Evolutionary conservation across 2,888 invertebrate genomes (phyloP).

Genomic region (Synanthedon myopaeformis): DNA sequence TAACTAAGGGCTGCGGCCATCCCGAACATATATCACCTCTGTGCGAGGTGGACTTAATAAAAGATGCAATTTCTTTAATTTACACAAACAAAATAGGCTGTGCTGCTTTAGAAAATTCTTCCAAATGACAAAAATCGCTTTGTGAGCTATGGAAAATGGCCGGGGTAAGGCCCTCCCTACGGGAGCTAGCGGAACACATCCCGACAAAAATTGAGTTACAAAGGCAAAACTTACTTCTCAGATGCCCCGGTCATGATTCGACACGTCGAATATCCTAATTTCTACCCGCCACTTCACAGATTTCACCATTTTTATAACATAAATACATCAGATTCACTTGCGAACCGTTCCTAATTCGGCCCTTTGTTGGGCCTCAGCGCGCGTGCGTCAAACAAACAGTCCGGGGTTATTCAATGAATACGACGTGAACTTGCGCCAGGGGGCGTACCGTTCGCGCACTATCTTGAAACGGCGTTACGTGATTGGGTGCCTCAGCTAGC

Average conservation of each 20-base stretch:
- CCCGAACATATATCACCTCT: constrained; percentile 17
- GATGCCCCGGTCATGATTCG: constrained; percentile 92
- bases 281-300: constrained; percentile 83
- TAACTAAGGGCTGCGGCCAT: constrained; percentile 56
- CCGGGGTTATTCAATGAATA: constrained; percentile 63
- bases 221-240: constrained; percentile 82
- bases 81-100: constrained; percentile 8
- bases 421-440: constrained; percentile 53
- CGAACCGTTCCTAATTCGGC: constrained; percentile 63
- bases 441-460: constrained; percentile 54
- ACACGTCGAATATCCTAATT: constrained; percentile 86
- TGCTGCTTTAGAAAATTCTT: constrained; percentile 16
- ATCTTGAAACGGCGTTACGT: constrained; percentile 15
- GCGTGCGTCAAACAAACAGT: constrained; percentile 63
- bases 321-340: constrained; percentile 76
- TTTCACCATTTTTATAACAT: constrained; percentile 87
- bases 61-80: not conserved
- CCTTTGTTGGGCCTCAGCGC: constrained; percentile 69
- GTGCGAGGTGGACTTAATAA: too few relatives aligned
- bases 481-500: constrained; percentile 31
- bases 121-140: constrained; percentile 33
- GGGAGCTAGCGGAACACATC: constrained; percentile 43
- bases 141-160: constrained; percentile 58
- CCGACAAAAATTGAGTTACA: constrained; percentile 40
- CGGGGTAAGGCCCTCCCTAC: constrained; percentile 60